Base-by-base conservation (phyloP, 2,113 vertebrate genomes). In the Pogona vitticeps region DNA sequence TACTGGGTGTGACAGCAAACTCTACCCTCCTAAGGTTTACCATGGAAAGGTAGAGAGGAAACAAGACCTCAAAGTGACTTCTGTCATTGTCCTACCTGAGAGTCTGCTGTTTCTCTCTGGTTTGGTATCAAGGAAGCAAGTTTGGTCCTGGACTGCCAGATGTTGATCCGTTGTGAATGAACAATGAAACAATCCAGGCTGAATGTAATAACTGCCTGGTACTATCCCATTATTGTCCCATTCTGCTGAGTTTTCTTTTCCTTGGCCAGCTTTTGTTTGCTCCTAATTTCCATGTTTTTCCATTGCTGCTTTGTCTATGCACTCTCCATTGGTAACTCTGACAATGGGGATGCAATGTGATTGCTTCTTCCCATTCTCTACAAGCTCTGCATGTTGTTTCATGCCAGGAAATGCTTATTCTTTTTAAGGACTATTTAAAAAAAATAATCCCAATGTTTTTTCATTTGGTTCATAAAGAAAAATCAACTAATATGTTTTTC, bases 401-500 rank as follows among this genome's bases (percentile, higher is more conserved):
- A 58, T 71, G 63, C 63, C 58, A 91, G 85, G 80, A 6, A 17
- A 6, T 1, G 58, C 65, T 46, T 42, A 10, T 31, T 31, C 5
- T 33, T 59, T 75, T 84, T 63, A 17, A 7, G 72, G 84, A 14
- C 2, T 67, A 83, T 4, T 83, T 70, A 67, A 68, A 68, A 65
- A 21, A 26, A 31, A 10, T 10, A 12, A 12, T 1, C 21, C 33
- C 36, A 38, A 61, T 36, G 13, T 31, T 79, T 73, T 8, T 33
- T 36, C n/a, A 7, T 91, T 83, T 86, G 21, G 86, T 73, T 84
- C 42, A 89, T 9, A 80, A 65, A 58, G 14, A 33, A 26, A 56
- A 31, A 10, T 76, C 58, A 33, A 36, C 93, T 96, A 87, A 96
- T 92, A 92, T 90, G 95, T 86, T 77, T 96, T 94, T 93, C 83